Evolutionary conservation across 2,797 vertebrate genomes (phyloP).

Genomic region (Peromyscus melanophrys): DNA sequence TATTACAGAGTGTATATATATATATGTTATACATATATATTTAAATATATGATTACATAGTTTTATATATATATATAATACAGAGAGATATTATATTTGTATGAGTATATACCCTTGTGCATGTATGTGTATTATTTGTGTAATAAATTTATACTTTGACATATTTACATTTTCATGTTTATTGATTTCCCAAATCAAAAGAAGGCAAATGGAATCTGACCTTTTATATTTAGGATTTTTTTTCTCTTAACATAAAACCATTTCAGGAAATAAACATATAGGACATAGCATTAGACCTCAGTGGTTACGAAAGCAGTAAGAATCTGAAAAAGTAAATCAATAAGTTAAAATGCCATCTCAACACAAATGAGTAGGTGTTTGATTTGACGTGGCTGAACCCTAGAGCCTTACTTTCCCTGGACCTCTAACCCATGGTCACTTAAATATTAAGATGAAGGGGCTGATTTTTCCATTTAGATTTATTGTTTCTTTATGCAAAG

Average conservation of each 20-base stretch:
- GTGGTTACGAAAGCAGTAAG: background rate
- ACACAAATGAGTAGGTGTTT: background rate
- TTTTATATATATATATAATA: too few relatives aligned
- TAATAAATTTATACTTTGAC: background rate
- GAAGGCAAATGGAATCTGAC: background rate
- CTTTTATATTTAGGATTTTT: background rate
- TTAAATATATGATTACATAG: too few relatives aligned
- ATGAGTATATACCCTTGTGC: background rate
- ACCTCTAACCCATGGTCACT: fast-evolving
- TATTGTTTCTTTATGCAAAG: background rate
- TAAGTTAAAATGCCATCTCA: background rate
- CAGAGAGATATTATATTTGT: background rate
- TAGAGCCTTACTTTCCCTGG: background rate
- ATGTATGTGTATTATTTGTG: background rate
- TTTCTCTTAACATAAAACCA: background rate
- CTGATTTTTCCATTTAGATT: background rate
- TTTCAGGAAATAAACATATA: background rate
- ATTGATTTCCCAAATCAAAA: background rate
- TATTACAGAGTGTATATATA: background rate
- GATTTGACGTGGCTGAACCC: background rate
- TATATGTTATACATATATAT: too few relatives aligned
- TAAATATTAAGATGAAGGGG: background rate
- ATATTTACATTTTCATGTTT: background rate
- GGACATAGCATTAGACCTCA: background rate
- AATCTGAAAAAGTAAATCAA: background rate